Evolutionary conservation across 2,113 vertebrate species (phyloP), one percentile per base, ranked within the genome.

Genomic region (Anarhynchus alexandrinus): DNA sequence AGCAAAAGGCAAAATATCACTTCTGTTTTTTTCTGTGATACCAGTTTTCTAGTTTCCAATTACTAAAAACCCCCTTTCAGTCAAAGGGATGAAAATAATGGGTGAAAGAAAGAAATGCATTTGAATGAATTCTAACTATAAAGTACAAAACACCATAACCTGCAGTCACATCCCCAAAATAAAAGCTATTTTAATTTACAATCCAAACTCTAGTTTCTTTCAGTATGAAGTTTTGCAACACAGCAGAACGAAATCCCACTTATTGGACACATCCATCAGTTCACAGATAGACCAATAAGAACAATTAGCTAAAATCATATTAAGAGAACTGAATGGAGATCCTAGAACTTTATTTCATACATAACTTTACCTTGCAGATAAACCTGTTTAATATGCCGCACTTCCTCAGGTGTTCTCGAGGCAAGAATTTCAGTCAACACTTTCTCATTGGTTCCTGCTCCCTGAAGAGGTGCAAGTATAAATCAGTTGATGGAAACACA

Each of bases 371-470:
- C 99, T 99, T 99, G 98, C 94, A 99, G 98, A 96, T 99, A 99
- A 52, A 98, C 98, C 92, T 99, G 98, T 91, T 97, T 98, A 88
- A 99, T 98, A 59, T 98, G 98, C 86, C 64, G 98, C 32, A 99
- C 92, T 96, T 99, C 98, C 0, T 96, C 96, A 3, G 98, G 95
- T 27, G 98, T 99, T 97, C 99, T 99, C 64, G 99, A 99, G 36
- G 99, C 99, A 97, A 99, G 97, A 93, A 99, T 99, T 98, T 99
- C 99, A 38, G 98, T 99, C 96, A 99, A 94, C 66, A 99, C 98
- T 22, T 99, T 98, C 90, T 99, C 99, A 80, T 99, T 86, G 47
- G 99, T 99, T 74, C 99, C 99, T 34, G 98, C 98, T 67, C 99
- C 99, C 99, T 99, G 81, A 82, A 58, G 83, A 30, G 45, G 14